Evolutionary conservation across 2,113 vertebrate genomes (phyloP), one percentile per base, ranked within the genome.

Genomic region (Oreamnos americanus): DNA sequence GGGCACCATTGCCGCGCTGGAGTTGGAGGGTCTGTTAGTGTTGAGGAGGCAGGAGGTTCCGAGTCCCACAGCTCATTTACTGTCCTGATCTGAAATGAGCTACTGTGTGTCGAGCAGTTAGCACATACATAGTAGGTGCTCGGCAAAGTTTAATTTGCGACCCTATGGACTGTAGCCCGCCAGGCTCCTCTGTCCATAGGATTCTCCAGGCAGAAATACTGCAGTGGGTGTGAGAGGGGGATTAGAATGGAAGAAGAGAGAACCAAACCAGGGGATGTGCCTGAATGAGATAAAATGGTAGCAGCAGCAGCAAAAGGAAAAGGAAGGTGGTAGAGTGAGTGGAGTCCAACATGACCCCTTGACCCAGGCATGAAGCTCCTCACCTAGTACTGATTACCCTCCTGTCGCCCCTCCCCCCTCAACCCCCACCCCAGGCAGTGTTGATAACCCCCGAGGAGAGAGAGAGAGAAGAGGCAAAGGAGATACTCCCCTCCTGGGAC

Each of bases 391-490:
- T 26, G 45, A 45, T 79, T 13, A 16, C 23, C n/a, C n/a, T 87
- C 49, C 23, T 11, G 7, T 57, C 5, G 3, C 45, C 53, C 28
- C 13, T 3, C 47, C 19, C 26, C 45, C 9, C 12, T 5, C 57
- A 2, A 1, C n/a, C 12, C 12, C 3, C 39, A 14, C 39, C n/a
- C 33, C 23, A 12, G 30, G 4, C 53, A 45, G 53, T 3, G 5
- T 78, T 25, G 0, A 4, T 3, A 14, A 8, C 45, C 30, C 87
- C 12, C 0, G 25, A 26, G 25, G 0, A 21, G 51, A n/a, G 23
- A 36, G 26, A 26, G 14, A 8, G 55, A 25, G 58, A 53, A 67
- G 78, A 90, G 51, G 86, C 33, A 58, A 76, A 86, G 43, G 21
- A 79, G 83, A 84, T 43, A 17, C 2, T 78, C 85, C 51, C 13